Conservation (phyloP, 2,797 vertebrate species). For the Diceros bicornis region DNA sequence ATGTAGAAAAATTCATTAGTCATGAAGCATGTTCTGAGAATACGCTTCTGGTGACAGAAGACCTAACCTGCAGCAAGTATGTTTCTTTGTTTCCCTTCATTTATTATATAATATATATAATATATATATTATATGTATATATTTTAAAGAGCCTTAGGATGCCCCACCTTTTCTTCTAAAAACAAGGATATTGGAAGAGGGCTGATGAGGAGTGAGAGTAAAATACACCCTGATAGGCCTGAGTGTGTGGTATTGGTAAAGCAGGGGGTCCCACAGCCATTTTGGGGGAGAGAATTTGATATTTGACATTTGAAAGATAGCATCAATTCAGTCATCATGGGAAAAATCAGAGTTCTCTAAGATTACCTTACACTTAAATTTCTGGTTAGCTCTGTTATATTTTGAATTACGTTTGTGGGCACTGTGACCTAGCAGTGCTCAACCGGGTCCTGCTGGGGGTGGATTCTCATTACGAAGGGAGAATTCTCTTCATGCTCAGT, state of each 20-base stretch:
- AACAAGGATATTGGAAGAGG: not conserved
- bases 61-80: not conserved
- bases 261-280: not conserved
- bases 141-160: not conserved
- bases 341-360: not conserved
- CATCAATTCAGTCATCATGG: not conserved
- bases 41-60: conserved; percentile 55
- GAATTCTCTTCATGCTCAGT: not conserved
- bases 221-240: not conserved
- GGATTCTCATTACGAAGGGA: not conserved
- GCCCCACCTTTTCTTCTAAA: not conserved
- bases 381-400: not conserved
- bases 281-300: not conserved
- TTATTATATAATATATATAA: not conserved
- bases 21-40: conserved; percentile 54
- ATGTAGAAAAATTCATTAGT: conserved; percentile 66
- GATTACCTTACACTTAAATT: not conserved
- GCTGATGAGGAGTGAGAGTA: not conserved
- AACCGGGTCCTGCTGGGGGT: not conserved
- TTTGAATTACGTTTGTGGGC: not conserved
- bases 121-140: not conserved
- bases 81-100: conserved; percentile 32
- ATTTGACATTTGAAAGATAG: not conserved
- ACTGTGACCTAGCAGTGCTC: not conserved
- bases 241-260: not conserved